These are phyloP conservation scores for Cloeon dipterum DNA, from an alignment of 2,888 invertebrate genomes.

Conservation along the genomic window DNA sequence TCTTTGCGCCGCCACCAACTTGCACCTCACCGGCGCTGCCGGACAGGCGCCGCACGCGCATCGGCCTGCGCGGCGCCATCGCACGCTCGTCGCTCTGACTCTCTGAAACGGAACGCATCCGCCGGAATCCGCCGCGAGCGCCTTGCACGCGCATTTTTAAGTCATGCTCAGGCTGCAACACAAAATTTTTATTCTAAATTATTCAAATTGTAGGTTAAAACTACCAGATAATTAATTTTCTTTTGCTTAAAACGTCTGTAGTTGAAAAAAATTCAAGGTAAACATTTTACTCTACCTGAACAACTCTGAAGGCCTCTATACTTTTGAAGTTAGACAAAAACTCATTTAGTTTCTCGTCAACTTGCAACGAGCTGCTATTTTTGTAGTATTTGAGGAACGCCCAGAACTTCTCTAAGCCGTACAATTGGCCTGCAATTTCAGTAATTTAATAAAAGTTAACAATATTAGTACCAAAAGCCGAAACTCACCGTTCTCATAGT, in stretches of 20 bases:
- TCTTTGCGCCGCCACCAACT: no score
- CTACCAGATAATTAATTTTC: no score
- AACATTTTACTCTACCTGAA: conserved; percentile 29
- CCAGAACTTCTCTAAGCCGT: conserved; percentile 98
- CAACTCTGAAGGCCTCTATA: conserved; percentile 72
- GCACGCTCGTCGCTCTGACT: conserved; percentile 16
- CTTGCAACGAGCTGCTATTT: conserved; percentile 46
- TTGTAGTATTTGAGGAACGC: conserved; percentile 95
- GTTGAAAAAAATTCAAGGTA: no score
- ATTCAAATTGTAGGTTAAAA: no score
- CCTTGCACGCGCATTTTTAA: conserved; percentile 14
- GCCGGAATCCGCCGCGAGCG: conserved; percentile 15
- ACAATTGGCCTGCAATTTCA: conserved; percentile 54
- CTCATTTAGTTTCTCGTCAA: conserved; percentile 46
- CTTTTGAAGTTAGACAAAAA: conserved; percentile 58
- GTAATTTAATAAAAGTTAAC: background rate
- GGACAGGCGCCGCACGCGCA: conserved; percentile 17
- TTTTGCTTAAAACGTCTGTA: no score
- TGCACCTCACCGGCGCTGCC: conserved; percentile 9
- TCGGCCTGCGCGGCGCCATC: conserved; percentile 6
- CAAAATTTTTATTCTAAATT: no score
- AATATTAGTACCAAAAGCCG: no score
- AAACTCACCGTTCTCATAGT: conserved; percentile 58
- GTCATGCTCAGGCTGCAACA: conserved; percentile 8
- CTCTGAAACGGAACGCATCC: conserved; percentile 43